Conservation (phyloP, 2,888 invertebrate genomes). For the Drosophila paramelanica region DNA sequence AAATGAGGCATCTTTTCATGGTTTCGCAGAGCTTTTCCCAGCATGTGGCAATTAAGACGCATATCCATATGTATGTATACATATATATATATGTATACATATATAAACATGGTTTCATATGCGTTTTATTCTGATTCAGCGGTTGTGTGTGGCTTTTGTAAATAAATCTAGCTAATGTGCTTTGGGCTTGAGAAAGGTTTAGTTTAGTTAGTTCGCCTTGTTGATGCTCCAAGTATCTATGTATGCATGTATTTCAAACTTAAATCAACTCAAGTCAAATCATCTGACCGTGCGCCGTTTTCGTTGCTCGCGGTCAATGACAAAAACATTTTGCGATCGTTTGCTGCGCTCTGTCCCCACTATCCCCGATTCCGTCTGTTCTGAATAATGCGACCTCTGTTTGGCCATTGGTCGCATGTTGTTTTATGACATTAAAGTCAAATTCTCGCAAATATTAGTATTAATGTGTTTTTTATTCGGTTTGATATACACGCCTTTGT, state of each 20-base stretch:
- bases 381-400: conserved; percentile 48
- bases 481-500: conserved; percentile 41
- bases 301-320: conserved; percentile 74
- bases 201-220: conserved; percentile 60
- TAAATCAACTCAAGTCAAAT: conserved; percentile 57
- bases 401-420: conserved; percentile 44
- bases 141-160: conserved; percentile 65
- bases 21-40: conserved; percentile 61
- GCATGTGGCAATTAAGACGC: conserved; percentile 77
- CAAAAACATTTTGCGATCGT: conserved; percentile 67
- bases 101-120: background rate
- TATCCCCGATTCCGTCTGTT: background rate
- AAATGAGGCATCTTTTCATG: conserved; percentile 39
- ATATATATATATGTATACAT: background rate
- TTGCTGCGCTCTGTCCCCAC: background rate
- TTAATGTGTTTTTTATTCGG: conserved; percentile 77
- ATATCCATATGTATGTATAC: background rate
- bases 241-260: conserved; percentile 34
- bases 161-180: conserved; percentile 75
- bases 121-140: background rate
- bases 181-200: conserved; percentile 75
- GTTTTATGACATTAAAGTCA: conserved; percentile 75
- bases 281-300: conserved; percentile 76
- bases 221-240: conserved; percentile 22
- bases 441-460: conserved; percentile 78